Conservation (phyloP, 1,140 invertebrate species). For the Zaprionus ghesquierei region DNA sequence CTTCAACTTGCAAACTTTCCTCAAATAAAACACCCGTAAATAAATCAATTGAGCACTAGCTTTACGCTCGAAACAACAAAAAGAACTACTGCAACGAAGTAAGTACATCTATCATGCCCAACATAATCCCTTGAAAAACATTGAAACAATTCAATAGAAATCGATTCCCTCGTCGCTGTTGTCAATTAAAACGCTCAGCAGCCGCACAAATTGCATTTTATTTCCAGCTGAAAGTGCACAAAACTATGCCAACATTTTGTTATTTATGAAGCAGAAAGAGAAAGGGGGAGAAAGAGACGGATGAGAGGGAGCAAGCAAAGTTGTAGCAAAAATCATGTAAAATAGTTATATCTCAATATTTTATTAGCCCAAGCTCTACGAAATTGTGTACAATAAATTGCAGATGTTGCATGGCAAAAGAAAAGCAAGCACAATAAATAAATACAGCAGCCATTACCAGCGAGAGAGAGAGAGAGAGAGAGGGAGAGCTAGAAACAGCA, state of each 20-base stretch:
- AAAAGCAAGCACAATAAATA: conserved; percentile 59
- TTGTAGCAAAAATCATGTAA: conserved; percentile 60
- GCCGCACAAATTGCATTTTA: conserved; percentile 32
- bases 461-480: neutral
- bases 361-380: conserved; percentile 49
- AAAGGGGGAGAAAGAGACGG: neutral
- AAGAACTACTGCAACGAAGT: too few species aligned
- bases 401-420: conserved; percentile 57
- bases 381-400: conserved; percentile 56
- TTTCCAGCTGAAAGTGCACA: conserved; percentile 20
- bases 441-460: conserved; percentile 53
- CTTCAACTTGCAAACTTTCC: neutral
- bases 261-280: conserved; percentile 18
- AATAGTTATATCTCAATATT: conserved; percentile 77
- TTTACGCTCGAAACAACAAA: neutral
- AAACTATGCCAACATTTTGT: conserved; percentile 36
- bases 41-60: neutral
- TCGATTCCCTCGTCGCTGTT: conserved; percentile 39
- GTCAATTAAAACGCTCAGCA: conserved; percentile 37
- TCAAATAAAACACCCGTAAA: neutral
- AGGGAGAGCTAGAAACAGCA: neutral
- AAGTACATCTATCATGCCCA: conserved; percentile 16
- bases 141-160: conserved; percentile 17
- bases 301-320: neutral
- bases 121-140: conserved; percentile 26